Conservation (phyloP, 2,113 vertebrate genomes). For the Seriola rivoliana region DNA sequence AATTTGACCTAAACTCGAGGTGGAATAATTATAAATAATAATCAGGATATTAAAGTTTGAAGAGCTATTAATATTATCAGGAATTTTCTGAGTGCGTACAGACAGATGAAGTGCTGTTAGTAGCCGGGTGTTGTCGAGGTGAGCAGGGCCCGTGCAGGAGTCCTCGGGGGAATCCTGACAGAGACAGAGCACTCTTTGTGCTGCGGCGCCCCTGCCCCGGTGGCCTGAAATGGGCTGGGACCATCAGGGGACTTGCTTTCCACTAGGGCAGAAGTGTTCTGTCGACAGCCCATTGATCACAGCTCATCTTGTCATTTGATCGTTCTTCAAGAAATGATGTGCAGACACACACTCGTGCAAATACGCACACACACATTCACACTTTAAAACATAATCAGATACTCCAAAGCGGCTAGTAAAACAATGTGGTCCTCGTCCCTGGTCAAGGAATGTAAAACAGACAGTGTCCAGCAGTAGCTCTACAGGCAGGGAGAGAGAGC, state of each 20-base stretch:
- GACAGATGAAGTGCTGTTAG: constrained; percentile 79
- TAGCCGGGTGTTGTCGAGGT: constrained; percentile 74
- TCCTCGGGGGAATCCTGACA: constrained; percentile 75
- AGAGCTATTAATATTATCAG: constrained; percentile 60
- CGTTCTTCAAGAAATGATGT: constrained; percentile 61
- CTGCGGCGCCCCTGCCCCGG: constrained; percentile 73
- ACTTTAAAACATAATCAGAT: constrained; percentile 73
- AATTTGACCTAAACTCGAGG: constrained; percentile 17
- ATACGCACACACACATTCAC: constrained; percentile 45
- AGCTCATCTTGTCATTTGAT: constrained; percentile 86
- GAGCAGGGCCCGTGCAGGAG: constrained; percentile 70
- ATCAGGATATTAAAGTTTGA: constrained; percentile 43
- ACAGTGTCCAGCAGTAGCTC: constrained; percentile 72
- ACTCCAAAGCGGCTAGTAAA: constrained; percentile 70
- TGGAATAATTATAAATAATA: constrained; percentile 53
- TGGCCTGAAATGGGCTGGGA: constrained; percentile 79
- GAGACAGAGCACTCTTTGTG: constrained; percentile 85
- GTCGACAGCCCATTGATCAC: constrained; percentile 89
- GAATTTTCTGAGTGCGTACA: constrained; percentile 62
- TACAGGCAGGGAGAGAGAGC: constrained; percentile 39
- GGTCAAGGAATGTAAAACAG: constrained; percentile 61
- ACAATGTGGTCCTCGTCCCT: constrained; percentile 69
- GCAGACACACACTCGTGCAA: constrained; percentile 55
- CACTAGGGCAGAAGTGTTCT: constrained; percentile 88
- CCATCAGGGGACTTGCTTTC: constrained; percentile 82